phyloP scores from a whole-genome alignment of 2,888 invertebrate genomes.

The Branchipolynoe longqiensis region DNA sequence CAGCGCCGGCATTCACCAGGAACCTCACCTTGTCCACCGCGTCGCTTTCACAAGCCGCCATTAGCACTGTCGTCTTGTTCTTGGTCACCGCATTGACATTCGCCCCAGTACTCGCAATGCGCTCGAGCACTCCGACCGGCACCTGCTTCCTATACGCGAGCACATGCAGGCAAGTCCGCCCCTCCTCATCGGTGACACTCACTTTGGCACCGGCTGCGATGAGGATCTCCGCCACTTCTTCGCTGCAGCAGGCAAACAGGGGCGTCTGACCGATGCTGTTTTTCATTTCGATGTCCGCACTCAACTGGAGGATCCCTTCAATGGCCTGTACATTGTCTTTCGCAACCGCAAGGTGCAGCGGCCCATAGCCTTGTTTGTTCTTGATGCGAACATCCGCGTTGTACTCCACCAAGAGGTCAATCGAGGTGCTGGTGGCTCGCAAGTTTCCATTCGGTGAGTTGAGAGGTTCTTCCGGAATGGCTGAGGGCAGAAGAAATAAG shows the following conservation, averaged over 20 bases:
- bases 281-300: neutral
- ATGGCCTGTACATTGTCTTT: slow-evolving; percentile 27
- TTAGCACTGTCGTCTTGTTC: slow-evolving; percentile 19
- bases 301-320: slow-evolving; percentile 7
- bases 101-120: neutral
- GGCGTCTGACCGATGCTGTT: slow-evolving; percentile 8
- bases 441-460: slow-evolving; percentile 24
- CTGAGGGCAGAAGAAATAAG: neutral
- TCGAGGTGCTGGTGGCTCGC: neutral
- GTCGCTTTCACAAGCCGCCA: slow-evolving; percentile 30
- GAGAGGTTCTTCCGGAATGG: neutral
- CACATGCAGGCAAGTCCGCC: slow-evolving; percentile 4
- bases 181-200: slow-evolving; percentile 1
- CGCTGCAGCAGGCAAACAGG: slow-evolving; percentile 22
- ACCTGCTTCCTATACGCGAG: slow-evolving; percentile 24
- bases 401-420: slow-evolving; percentile 43
- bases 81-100: slow-evolving; percentile 20
- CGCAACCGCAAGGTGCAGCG: slow-evolving; percentile 55
- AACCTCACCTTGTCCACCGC: slow-evolving; percentile 46
- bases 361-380: slow-evolving; percentile 17
- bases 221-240: slow-evolving; percentile 41
- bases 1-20: slow-evolving; percentile 44
- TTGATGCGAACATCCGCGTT: slow-evolving; percentile 20
- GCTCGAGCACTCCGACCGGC: slow-evolving; percentile 1
- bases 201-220: slow-evolving; percentile 12